Evolutionary conservation across 2,797 vertebrate species (phyloP), one percentile per base, ranked within the genome.

Genomic region (Alauda arvensis): DNA sequence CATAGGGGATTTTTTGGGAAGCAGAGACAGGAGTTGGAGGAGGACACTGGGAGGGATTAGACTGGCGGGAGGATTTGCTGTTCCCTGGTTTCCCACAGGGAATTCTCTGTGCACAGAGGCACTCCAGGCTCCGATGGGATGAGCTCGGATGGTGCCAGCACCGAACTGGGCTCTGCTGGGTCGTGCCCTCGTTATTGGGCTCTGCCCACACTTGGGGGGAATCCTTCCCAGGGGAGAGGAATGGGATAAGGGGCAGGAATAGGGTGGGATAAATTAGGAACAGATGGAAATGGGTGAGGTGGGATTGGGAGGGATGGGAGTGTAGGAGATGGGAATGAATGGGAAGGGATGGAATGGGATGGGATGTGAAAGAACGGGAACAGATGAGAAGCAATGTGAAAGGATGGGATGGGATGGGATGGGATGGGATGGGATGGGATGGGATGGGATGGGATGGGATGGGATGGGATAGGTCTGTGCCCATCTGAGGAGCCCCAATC

Each of bases 61-160:
- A 40, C 21, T 13, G 11, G 52, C 0, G 2, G 6, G 12, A 40
- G 39, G 18, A n/a, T 60, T 60, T 48, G 46, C 25, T 14, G 0
- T 33, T 59, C 48, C 74, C 28, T 5, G 5, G 3, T 39, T 42
- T 52, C 18, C 46, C 2, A 0, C 9, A 18, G 29, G 62, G 48
- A 75, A 33, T 67, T 75, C 29, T 66, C 46, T 1, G 0, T 28
- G 19, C 28, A 29, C 0, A 0, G 53, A 11, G 24, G 28, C 16
- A 6, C 34, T 76, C 33, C 4, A 7, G 71, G 55, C 25, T 68
- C 0, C 0, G 31, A 26, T 65, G 51, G 46, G 28, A 6, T 18
- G 51, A 45, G 24, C 0, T 39, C 67, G 59, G 45, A 49, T 45
- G 46, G 52, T 12, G 18, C 49, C 74, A 77, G 34, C 4, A 3